These are phyloP conservation scores for Condylura cristata DNA, from an alignment of 2,113 vertebrate genomes.

Conservation along the genomic window DNA sequence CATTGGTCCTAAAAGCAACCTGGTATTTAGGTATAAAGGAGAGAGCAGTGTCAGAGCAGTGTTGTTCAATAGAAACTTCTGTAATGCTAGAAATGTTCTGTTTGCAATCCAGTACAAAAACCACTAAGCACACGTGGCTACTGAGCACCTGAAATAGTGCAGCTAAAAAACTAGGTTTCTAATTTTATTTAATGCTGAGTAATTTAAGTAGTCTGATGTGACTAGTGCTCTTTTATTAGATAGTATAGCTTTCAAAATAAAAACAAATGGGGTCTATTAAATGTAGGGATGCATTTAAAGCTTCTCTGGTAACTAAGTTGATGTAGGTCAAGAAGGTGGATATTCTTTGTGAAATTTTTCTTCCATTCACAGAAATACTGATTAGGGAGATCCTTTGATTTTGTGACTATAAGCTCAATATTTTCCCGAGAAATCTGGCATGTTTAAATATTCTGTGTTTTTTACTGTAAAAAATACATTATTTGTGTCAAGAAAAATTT, in stretches of 20 bases:
- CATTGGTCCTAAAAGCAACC: not conserved
- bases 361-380: not conserved
- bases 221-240: not conserved
- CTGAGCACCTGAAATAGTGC: not conserved
- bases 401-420: not conserved
- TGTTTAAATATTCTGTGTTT: not conserved
- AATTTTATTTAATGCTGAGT: conserved; percentile 13
- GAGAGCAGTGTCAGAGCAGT: not conserved
- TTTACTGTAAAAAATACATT: too few species aligned
- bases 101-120: not conserved
- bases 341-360: conserved; percentile 12
- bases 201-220: not conserved
- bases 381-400: not conserved
- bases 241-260: not conserved
- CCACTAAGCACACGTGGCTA: not conserved
- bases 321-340: not conserved
- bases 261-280: not conserved
- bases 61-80: not conserved
- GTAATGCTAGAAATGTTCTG: not conserved
- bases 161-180: not conserved
- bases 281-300: not conserved
- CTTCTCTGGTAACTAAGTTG: not conserved
- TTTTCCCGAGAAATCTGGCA: not conserved
- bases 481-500: not conserved
- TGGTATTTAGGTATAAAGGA: not conserved